Evolutionary conservation across 37 sponge, comb jelly and placozoan genomes (phyloP).

Genomic region (Chondrosia reniformis): DNA sequence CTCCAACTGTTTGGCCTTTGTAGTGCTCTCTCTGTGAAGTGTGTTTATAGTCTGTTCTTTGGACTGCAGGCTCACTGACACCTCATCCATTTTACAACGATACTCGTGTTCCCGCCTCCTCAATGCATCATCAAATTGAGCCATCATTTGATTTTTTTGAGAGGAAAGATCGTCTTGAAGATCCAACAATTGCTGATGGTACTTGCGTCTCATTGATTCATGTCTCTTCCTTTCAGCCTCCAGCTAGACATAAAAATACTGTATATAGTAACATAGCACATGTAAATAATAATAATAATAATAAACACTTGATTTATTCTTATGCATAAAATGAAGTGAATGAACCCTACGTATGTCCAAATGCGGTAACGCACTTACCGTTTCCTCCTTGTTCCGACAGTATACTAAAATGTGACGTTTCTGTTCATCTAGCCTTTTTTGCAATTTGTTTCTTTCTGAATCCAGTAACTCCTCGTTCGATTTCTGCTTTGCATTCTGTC

Average conservation of each 20-base stretch:
- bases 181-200: background rate
- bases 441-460: background rate
- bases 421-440: background rate
- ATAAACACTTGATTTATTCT: too few relatives aligned
- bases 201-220: background rate
- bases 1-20: background rate
- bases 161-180: background rate
- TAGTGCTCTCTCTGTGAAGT: background rate
- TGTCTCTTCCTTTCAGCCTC: background rate
- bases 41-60: background rate
- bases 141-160: background rate
- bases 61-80: background rate
- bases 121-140: background rate
- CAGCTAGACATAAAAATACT: background rate
- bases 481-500: background rate
- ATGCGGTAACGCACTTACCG: too few relatives aligned
- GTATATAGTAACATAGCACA: too few relatives aligned
- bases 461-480: background rate
- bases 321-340: too few relatives aligned
- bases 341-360: too few relatives aligned
- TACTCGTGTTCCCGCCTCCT: background rate
- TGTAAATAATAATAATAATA: too few relatives aligned
- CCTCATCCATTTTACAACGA: conserved; percentile 12
- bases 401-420: background rate
- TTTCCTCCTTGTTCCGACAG: background rate